Conservation (phyloP, 2,888 invertebrate genomes). For the Argyra leucocephala region DNA sequence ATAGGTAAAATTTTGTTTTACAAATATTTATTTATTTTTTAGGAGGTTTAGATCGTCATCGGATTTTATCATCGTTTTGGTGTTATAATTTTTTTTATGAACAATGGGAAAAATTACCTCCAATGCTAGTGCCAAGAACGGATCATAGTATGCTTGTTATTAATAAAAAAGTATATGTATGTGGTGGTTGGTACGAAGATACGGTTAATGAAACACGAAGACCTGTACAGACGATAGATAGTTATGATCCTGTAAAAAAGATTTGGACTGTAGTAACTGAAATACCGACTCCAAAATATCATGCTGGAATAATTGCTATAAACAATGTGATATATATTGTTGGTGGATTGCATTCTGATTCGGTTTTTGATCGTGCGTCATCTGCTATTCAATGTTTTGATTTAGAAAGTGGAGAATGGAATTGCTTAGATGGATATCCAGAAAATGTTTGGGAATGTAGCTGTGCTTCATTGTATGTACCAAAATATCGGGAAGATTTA, state of each 20-base stretch:
- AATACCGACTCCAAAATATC: conserved; percentile 58
- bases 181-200: conserved; percentile 58
- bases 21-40: conserved; percentile 24
- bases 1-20: too few species aligned
- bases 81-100: conserved; percentile 47
- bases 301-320: conserved; percentile 56
- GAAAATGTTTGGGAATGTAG: conserved; percentile 64
- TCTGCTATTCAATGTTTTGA: conserved; percentile 59
- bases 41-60: conserved; percentile 40
- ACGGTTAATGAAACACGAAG: conserved; percentile 45
- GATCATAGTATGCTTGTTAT: conserved; percentile 56
- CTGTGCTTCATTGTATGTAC: conserved; percentile 57
- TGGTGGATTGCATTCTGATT: conserved; percentile 59
- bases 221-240: conserved; percentile 55
- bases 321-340: conserved; percentile 56
- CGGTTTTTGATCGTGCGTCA: conserved; percentile 56
- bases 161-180: conserved; percentile 51
- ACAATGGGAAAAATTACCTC: conserved; percentile 48
- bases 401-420: conserved; percentile 51
- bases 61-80: conserved; percentile 46
- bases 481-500: conserved; percentile 41
- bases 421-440: conserved; percentile 52
- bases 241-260: conserved; percentile 51
- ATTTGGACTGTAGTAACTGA: conserved; percentile 52
- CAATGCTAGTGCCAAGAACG: conserved; percentile 53